Conservation (phyloP, 2,888 invertebrate species). For the Cyrtodaria siliqua region DNA sequence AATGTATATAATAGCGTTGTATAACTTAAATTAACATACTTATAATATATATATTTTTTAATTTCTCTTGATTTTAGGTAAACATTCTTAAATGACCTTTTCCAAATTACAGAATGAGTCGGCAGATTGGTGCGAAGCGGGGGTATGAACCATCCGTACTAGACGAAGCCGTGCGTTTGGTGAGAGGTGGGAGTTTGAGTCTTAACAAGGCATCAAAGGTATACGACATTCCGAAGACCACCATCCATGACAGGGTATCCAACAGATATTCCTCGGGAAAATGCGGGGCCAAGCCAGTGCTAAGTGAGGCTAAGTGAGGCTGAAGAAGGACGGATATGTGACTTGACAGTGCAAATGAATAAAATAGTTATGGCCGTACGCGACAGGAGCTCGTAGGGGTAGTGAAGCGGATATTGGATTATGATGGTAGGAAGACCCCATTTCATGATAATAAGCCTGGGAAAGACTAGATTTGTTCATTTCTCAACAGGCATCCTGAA, state of each 20-base stretch:
- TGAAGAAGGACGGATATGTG: slow-evolving; percentile 16
- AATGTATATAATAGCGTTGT: too few species aligned
- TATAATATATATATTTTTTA: too few species aligned
- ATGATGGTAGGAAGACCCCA: slow-evolving; percentile 26
- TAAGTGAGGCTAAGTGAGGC: neutral
- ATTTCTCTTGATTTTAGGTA: too few species aligned
- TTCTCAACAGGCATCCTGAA: slow-evolving; percentile 26
- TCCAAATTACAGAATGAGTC: neutral
- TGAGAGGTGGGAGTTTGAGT: neutral
- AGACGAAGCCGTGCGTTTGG: neutral
- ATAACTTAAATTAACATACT: too few species aligned
- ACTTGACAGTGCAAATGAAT: slow-evolving; percentile 36
- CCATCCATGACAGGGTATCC: neutral
- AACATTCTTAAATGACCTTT: too few species aligned
- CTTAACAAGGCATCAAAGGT: neutral
- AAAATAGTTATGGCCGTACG: slow-evolving; percentile 37
- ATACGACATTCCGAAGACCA: neutral
- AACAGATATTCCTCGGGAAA: neutral
- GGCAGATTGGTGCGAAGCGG: neutral
- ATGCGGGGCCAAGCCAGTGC: slow-evolving; percentile 10
- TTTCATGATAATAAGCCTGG: slow-evolving; percentile 34
- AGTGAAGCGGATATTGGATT: slow-evolving; percentile 29
- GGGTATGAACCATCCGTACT: neutral
- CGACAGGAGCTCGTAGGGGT: slow-evolving; percentile 5
- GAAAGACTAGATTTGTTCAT: slow-evolving; percentile 25